Percentiles rank a stretch among this genome's conserved stretches.
phyloP scores from a whole-genome alignment of 64 coral and sea anemone genomes.

The Hydrozoanthus tunicans region DNA sequence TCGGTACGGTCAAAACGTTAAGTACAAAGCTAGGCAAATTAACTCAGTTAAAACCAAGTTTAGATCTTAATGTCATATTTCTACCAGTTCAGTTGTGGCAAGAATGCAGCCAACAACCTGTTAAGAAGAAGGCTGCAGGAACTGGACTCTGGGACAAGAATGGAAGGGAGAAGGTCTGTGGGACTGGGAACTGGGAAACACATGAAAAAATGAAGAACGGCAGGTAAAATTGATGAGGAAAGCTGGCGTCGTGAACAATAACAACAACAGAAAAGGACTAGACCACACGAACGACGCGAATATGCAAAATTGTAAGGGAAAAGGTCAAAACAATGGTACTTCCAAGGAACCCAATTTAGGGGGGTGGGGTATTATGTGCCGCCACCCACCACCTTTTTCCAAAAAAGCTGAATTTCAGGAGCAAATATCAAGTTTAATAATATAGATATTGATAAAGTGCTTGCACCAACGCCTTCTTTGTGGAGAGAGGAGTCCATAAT shows the following conservation, averaged over 20 bases:
- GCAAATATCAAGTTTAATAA: too few species aligned
- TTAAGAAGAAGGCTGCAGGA: background rate
- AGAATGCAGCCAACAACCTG: background rate
- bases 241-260: background rate
- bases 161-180: background rate
- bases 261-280: background rate
- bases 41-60: background rate
- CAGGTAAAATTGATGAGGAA: background rate
- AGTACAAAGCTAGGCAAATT: background rate
- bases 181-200: background rate
- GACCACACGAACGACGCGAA: too few species aligned
- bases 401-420: too few species aligned
- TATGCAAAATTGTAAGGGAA: too few species aligned
- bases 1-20: background rate
- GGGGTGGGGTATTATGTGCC: too few species aligned
- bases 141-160: slow-evolving; percentile 30
- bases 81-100: slow-evolving; percentile 55
- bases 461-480: too few species aligned
- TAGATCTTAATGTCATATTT: slow-evolving; percentile 7
- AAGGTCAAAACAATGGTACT: too few species aligned
- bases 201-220: background rate
- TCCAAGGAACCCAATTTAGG: too few species aligned
- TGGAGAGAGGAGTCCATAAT: too few species aligned
- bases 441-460: too few species aligned
- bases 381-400: too few species aligned